phyloP scores from a whole-genome alignment of 2,113 vertebrate species.

The Thunnus thynnus region DNA sequence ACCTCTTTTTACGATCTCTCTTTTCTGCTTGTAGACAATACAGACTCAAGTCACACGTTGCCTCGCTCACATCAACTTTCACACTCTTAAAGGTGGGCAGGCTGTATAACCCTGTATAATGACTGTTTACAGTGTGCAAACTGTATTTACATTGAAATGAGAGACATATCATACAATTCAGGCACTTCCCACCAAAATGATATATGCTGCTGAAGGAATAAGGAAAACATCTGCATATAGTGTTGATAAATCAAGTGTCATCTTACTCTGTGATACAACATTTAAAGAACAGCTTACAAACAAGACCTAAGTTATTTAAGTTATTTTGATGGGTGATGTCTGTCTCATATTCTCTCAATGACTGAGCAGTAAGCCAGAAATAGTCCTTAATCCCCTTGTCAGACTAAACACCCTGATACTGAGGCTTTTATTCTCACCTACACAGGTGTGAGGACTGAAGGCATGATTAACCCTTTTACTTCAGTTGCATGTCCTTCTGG shows the following conservation, averaged over 20 bases:
- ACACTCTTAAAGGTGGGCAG: constrained; percentile 48
- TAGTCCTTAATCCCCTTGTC: constrained; percentile 68
- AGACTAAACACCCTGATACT: constrained; percentile 79
- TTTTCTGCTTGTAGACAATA: constrained; percentile 78
- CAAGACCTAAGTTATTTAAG: constrained; percentile 17
- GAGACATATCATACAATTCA: background rate
- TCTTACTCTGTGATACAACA: background rate
- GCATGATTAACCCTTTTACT: constrained; percentile 30
- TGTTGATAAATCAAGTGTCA: background rate
- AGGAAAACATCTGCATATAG: background rate
- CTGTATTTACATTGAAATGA: background rate
- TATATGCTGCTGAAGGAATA: background rate
- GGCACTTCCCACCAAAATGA: background rate
- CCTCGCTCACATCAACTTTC: constrained; percentile 53
- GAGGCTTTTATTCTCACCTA: constrained; percentile 56
- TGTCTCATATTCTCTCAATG: constrained; percentile 44
- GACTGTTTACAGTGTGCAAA: background rate
- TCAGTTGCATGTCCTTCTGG: background rate
- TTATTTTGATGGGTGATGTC: constrained; percentile 34
- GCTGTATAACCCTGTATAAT: background rate
- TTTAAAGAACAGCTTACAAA: background rate
- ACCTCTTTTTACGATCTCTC: constrained; percentile 79
- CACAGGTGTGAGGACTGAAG: constrained; percentile 71
- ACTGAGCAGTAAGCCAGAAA: constrained; percentile 60
- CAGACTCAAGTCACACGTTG: constrained; percentile 63